Percentiles rank a stretch among this genome's conserved stretches.
Evolutionary conservation across 2,113 vertebrate species (phyloP).

Genomic region (Periophthalmodon schlosseri): DNA sequence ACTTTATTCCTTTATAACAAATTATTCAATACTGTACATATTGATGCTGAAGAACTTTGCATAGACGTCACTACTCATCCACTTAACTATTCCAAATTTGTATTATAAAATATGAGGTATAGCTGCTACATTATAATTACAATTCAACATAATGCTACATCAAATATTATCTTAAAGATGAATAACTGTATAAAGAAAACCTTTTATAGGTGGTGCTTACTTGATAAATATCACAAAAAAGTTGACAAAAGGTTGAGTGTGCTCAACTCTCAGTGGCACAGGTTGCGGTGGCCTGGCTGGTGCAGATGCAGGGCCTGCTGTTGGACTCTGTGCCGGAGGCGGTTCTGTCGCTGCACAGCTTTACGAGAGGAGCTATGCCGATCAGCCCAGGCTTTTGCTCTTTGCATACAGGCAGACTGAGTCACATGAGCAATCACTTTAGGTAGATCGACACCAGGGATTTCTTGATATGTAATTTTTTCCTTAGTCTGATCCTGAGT

Average conservation of each 20-base stretch:
- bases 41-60: not conserved
- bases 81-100: not conserved
- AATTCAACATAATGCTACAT: not conserved
- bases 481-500: slow-evolving; percentile 47
- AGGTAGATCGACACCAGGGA: slow-evolving; percentile 58
- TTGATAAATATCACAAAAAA: not conserved
- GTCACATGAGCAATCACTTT: slow-evolving; percentile 77
- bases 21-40: not conserved
- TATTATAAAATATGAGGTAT: not conserved
- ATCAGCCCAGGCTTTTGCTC: slow-evolving; percentile 75
- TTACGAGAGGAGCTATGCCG: slow-evolving; percentile 78
- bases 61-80: not conserved
- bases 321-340: slow-evolving; percentile 75
- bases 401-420: slow-evolving; percentile 78
- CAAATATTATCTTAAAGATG: not conserved
- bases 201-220: too few relatives aligned
- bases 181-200: not conserved
- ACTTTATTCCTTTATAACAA: not conserved
- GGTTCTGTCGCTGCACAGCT: slow-evolving; percentile 88
- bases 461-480: slow-evolving; percentile 22
- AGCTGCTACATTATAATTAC: not conserved
- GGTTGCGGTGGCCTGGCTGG: slow-evolving; percentile 88
- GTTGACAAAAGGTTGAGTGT: not conserved
- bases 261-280: slow-evolving; percentile 76
- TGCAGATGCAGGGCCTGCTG: slow-evolving; percentile 79